Base-by-base conservation (phyloP, 2,797 vertebrate species). In the Danio jaintianensis region DNA sequence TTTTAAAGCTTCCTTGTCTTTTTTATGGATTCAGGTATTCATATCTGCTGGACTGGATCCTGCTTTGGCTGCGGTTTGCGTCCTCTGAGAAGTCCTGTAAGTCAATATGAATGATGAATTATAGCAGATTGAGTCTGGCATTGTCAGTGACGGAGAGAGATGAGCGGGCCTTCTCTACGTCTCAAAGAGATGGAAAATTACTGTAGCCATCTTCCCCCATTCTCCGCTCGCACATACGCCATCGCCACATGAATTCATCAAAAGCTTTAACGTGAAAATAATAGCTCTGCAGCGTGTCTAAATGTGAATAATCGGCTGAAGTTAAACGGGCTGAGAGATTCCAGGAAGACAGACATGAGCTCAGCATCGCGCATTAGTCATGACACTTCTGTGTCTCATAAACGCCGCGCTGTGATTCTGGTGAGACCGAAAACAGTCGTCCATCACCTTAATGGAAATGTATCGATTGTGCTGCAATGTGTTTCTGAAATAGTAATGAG, bases 381-480 rank as follows among this genome's bases (percentile, higher is more conserved):
- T 75, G 74, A 70, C 66, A 70, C 52, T 48, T 62, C 56, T 66
- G 80, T 69, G 40, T 63, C 55, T 75, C 70, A 59, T 56, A 58
- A 70, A 58, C 8, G 18, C 40, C 15, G n/a, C 40, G 84, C 83
- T 70, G 88, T 86, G 88, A 90, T 91, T 91, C 89, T 90, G 87
- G 88, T 85, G 88, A 83, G 88, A 91, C 88, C 83, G 90, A 92
- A 91, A 92, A 85, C 78, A 83, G 89, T 87, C 86, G 90, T 94
- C 93, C 90, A 92, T 94, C 93, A 93, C 88, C 80, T 85, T 93
- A 93, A 94, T 93, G 91, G 91, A 92, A 89, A 91, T 84, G 84
- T 93, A 94, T 94, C 88, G 93, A 94, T 94, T 90, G 91, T 84
- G 83, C 63, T 85, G 84, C 72, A 83, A 88, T 84, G 82, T 88